Base-by-base conservation (phyloP, 1,140 invertebrate genomes). In the Heliothis subflexa region DNA sequence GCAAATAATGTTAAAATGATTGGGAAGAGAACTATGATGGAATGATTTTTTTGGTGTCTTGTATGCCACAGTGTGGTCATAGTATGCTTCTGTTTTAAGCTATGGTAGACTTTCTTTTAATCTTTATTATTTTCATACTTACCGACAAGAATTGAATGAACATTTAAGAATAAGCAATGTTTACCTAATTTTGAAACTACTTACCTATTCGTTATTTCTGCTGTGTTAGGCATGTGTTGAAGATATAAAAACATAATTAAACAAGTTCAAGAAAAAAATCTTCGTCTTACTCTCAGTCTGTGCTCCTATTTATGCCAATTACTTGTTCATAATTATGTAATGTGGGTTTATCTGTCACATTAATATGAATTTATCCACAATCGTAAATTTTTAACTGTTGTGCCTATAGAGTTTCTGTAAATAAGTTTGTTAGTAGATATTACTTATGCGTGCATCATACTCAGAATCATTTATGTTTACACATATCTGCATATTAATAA, bases 311-410 rank as follows among this genome's bases (percentile, higher is more conserved):
- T 64, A 45, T 45, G 13, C 33, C 14, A 9, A 64, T 13, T 13
- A 25, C 13, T 33, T 16, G 16, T 13, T 45, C 9, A 3, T 16
- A 2, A 70, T 47, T 33, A 40, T 40, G 33, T 49, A 68, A 50
- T 68, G 3, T 49, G 13, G 73, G 79, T 83, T 80, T 82, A 86
- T 87, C 81, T 88, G 86, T 86, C 84, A 74, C 83, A 83, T 81
- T 84, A 83, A 85, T 81, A 78, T 85, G 86, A 85, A 91, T 89
- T 87, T 91, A 88, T 89, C 87, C 84, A 21, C 83, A 88, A 87
- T 86, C 87, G 87, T 91, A 89, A 91, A 89, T 83, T 83, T 91
- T 89, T 89, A 84, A 89, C 66, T 80, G 79, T 81, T 78, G 64
- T 84, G 87, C 85, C 78, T 74, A 80, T 80, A 74, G 75, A 80